Percentiles rank a stretch among this genome's conserved stretches.
Evolutionary conservation across 2,797 vertebrate species (phyloP).

Genomic region (Esox masquinongy): DNA sequence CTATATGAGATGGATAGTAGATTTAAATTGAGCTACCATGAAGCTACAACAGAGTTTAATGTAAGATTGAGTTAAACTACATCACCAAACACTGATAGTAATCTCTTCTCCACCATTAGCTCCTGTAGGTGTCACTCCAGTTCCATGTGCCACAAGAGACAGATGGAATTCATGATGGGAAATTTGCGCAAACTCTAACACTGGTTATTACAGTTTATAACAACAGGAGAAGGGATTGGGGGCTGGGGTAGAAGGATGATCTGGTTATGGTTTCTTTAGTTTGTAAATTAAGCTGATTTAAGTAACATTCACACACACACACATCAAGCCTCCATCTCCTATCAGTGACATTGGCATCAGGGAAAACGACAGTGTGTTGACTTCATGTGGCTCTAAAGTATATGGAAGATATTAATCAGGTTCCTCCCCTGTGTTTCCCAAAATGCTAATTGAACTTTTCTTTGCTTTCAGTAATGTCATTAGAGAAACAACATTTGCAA

Average conservation of each 20-base stretch:
- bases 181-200: constrained; percentile 5
- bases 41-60: too few relatives aligned
- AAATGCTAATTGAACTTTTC: constrained; percentile 58
- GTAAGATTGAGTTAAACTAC: too few relatives aligned
- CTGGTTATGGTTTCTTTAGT: too few relatives aligned
- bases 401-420: constrained; percentile 65
- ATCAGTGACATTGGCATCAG: constrained; percentile 19
- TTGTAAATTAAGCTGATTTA: too few relatives aligned
- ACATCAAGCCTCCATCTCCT: constrained; percentile 30
- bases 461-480: constrained; percentile 36
- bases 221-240: constrained; percentile 14
- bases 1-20: too few relatives aligned
- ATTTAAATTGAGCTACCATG: too few relatives aligned
- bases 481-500: not conserved
- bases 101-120: not conserved
- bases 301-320: constrained; percentile 11
- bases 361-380: constrained; percentile 70
- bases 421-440: constrained; percentile 49
- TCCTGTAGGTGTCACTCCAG: constrained; percentile 80
- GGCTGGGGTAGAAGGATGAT: not conserved
- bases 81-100: too few relatives aligned
- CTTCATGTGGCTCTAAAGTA: constrained; percentile 45
- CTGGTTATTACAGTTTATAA: not conserved
- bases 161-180: constrained; percentile 68
- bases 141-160: constrained; percentile 59